Percentiles rank a stretch among this genome's conserved stretches.
phyloP scores from a whole-genome alignment of 2,888 invertebrate species.

The Chouioia cunea region DNA sequence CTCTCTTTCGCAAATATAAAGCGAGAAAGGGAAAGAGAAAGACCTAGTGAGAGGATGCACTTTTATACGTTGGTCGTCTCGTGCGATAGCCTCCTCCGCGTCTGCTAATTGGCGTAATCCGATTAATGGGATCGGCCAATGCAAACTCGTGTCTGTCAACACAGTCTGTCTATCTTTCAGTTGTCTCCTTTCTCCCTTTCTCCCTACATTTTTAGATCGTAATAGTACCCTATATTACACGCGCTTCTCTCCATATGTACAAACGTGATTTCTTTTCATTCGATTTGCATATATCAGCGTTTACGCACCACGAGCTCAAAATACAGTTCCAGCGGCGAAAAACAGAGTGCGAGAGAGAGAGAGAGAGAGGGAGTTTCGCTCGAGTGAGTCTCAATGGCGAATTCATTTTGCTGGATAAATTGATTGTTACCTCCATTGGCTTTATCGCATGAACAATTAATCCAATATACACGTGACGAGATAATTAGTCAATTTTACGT shows the following conservation, averaged over 20 bases:
- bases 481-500: too few species aligned
- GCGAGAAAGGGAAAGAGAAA: slow-evolving; percentile 15
- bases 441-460: too few species aligned
- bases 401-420: slow-evolving; percentile 9
- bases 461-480: too few species aligned
- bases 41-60: not conserved
- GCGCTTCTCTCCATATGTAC: not conserved
- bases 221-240: too few species aligned
- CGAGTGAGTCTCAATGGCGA: slow-evolving; percentile 36
- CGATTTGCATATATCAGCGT: slow-evolving; percentile 1
- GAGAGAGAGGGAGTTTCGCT: not conserved
- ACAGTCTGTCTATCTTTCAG: not conserved
- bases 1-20: slow-evolving; percentile 3
- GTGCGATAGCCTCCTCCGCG: slow-evolving; percentile 29
- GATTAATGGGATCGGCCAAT: slow-evolving; percentile 51
- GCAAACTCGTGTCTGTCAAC: slow-evolving; percentile 19
- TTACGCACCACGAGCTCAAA: not conserved
- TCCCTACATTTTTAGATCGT: too few species aligned
- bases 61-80: slow-evolving; percentile 13
- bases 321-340: not conserved
- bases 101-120: slow-evolving; percentile 57
- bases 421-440: too few species aligned
- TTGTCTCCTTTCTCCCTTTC: not conserved
- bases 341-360: not conserved
- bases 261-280: not conserved